phyloP scores from a whole-genome alignment of 1,140 invertebrate species.

The Heliothis virescens region DNA sequence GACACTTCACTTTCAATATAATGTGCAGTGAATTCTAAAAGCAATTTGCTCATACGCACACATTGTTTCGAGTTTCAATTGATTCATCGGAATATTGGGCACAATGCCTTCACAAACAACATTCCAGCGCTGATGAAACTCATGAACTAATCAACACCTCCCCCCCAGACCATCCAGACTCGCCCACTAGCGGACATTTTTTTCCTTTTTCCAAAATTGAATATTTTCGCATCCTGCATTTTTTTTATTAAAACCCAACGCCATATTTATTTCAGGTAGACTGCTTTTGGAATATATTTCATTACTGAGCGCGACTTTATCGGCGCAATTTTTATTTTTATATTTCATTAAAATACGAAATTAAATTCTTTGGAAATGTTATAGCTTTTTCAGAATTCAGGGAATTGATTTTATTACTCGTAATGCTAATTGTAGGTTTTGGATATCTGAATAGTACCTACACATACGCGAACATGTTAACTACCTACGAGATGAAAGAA shows the following conservation, averaged over 20 bases:
- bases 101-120: conserved; percentile 5
- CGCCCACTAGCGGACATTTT: too few species aligned
- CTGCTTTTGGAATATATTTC: neutral
- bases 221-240: neutral
- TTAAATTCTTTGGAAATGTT: too few species aligned
- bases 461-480: too few species aligned
- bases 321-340: too few species aligned
- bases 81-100: neutral
- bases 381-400: too few species aligned
- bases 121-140: neutral
- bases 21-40: conserved; percentile 1
- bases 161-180: neutral
- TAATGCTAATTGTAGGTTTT: too few species aligned
- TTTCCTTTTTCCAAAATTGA: neutral
- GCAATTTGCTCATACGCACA: conserved; percentile 22
- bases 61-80: conserved; percentile 25
- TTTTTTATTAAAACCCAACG: neutral
- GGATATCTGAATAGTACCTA: too few species aligned
- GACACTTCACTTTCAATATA: conserved; percentile 6
- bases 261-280: neutral
- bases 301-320: conserved; percentile 2
- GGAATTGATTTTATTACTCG: too few species aligned
- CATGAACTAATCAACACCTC: conserved; percentile 2
- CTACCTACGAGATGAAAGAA: too few species aligned
- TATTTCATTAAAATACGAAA: too few species aligned